Base-by-base conservation (phyloP, 2,888 invertebrate species). In the Drosophila antonietae region DNA sequence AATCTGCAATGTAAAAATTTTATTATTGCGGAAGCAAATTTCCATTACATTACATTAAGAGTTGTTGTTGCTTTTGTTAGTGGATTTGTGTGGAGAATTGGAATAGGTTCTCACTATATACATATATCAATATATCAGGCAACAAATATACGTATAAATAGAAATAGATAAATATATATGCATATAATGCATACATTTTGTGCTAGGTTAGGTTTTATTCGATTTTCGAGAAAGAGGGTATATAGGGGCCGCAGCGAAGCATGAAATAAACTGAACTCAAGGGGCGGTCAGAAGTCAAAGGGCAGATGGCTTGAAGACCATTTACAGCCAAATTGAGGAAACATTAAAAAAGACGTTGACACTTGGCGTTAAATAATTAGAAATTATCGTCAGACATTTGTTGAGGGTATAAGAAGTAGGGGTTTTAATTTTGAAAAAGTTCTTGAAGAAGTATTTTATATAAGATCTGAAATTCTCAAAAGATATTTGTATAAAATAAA, bases 1-100 rank as follows among this genome's bases (percentile, higher is more conserved):
- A 83, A 82, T 86, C 76, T 83, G 82, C 78, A 88, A 69, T 82
- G 68, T 80, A 78, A 67, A 75, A 67, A 53, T 85, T 85, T 78
- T 83, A 72, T 76, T 85, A 81, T 73, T 49, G 81, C 84, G 88
- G 83, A 84, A 87, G 68, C 80, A 63, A 70, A 65, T 62, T 67
- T 57, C 56, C 61, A 78, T 81, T 81, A 79, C 75, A 83, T 70
- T 66, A 64, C 69, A 83, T 71, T 66, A 70, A 65, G 77, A 69
- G 60, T 68, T 72, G 55, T 75, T 71, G 58, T 68, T 72, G 55
- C 71, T 71, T 37, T 51, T 33, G 44, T 33, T 68, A 37, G 31
- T 44, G 46, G 37, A 49, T 53, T 35, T 55, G 56, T 39, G 51
- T 33, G 33, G 44, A 33, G 39, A 69, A 74, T 75, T 59, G 53